A percentile compares a stretch with the other conserved stretches of the same genome.
Evolutionary conservation across 2,888 invertebrate genomes (phyloP).

Genomic region (Campoplex capitator): DNA sequence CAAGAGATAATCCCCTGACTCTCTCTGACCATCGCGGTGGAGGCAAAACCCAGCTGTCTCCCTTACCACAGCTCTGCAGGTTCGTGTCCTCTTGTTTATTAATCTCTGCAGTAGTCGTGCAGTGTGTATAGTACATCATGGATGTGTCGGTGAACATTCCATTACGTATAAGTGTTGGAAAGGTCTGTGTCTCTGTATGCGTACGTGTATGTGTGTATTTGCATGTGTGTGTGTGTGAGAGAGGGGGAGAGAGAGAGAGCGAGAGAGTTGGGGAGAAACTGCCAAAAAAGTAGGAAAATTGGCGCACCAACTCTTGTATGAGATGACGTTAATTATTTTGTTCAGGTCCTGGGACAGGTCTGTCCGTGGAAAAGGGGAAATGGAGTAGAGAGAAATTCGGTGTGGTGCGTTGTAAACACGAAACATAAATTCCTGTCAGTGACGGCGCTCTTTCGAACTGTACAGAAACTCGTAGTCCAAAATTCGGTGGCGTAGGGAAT

Average conservation of each 20-base stretch:
- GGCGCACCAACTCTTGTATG: slow-evolving; percentile 43
- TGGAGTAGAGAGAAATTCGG: slow-evolving; percentile 37
- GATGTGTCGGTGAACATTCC: slow-evolving; percentile 18
- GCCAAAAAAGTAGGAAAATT: slow-evolving; percentile 59
- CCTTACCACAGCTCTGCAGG: slow-evolving; percentile 37
- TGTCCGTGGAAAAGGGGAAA: background rate
- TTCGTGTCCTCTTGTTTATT: slow-evolving; percentile 50
- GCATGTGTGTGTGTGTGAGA: background rate
- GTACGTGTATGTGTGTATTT: background rate
- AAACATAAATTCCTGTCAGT: slow-evolving; percentile 64
- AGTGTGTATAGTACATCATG: slow-evolving; percentile 12
- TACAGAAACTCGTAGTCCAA: slow-evolving; percentile 27
- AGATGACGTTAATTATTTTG: slow-evolving; percentile 68
- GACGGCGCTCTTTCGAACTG: slow-evolving; percentile 48
- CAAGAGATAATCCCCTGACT: slow-evolving; percentile 69
- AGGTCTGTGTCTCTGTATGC: background rate
- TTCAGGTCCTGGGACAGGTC: slow-evolving; percentile 48
- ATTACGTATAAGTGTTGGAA: slow-evolving; percentile 46
- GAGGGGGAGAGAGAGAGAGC: slow-evolving; percentile 27
- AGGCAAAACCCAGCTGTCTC: slow-evolving; percentile 66
- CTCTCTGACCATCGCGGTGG: slow-evolving; percentile 54
- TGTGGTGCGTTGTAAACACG: slow-evolving; percentile 64
- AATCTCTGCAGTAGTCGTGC: slow-evolving; percentile 50
- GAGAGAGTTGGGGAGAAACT: background rate
- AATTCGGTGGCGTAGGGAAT: background rate